Base-by-base conservation (phyloP, 2,797 vertebrate species). In the Tenualosa thibaudeaui region DNA sequence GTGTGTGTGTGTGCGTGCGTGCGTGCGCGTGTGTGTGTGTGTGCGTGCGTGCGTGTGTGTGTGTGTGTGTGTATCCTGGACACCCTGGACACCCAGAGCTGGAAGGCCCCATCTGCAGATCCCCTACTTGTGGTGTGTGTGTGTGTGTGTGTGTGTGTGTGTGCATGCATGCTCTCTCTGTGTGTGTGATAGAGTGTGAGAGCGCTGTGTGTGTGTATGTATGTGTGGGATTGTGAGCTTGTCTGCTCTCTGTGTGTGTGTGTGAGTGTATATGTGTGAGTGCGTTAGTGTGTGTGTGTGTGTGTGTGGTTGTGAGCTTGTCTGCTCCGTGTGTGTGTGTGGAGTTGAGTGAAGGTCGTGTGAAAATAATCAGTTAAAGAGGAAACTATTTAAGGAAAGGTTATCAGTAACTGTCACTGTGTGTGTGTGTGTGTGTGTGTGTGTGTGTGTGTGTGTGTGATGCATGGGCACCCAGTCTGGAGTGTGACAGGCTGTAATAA, bases 281-380 rank as follows among this genome's bases (percentile, higher is more conserved):
- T 58, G 50, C 43, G 40, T 51, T 68, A 54, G 58, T 86, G 65
- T 81, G 43, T 46, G 51, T 81, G 78, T 26, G 54, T 17, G 53
- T 49, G 26, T 68, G 24, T 26, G n/a, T 31, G 31, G 31, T 31
- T 31, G 31, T 31, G 31, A 31, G 31, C 31, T 31, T 31, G 31
- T 31, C 31, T 31, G 31, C 1, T 31, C 31, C 1, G 22, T 71
- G 19, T 51, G 24, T 68, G 31, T 26, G 31, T 81, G 31, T 17
- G 60, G 60, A 10, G 51, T 53, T 53, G 58, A 65, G 22, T 83
- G 46, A 91, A 90, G 88, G 89, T 91, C 86, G 71, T 24, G 13
- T 68, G n/a, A 22, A 22, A 86, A 85, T 40, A 83, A 85, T 87
- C 81, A 46, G 75, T 82, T 37, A 81, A 65, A 24, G 86, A 53